Evolutionary conservation across 2,113 vertebrate genomes (phyloP), one percentile per base, ranked within the genome.

Genomic region (Dendrocopos noguchii): DNA sequence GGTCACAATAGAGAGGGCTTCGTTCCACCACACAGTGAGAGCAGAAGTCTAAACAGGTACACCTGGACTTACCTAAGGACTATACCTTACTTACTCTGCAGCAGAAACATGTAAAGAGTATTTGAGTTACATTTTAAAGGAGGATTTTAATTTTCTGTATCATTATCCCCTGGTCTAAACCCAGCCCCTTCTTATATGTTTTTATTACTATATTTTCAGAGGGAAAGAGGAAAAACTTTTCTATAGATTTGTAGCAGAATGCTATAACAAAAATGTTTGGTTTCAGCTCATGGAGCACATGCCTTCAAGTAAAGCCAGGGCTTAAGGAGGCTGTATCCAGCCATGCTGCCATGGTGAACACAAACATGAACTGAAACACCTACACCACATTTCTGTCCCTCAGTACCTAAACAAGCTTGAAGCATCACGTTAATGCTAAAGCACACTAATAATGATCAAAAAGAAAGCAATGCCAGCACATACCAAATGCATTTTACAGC

Each of bases 1-100:
- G n/a, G 10, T 29, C 55, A 10, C 1, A 0, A 27, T 13, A 27
- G 11, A 65, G 14, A 33, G 16, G 15, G 50, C 10, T 6, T 9
- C 2, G 60, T 88, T 64, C 39, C 28, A 47, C 44, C 12, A 6
- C 1, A 2, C 20, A 39, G 29, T 1, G 12, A 78, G 20, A 68
- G 10, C 28, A 60, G 6, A 82, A 77, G 5, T 15, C 31, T 44
- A 67, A 52, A 68, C 7, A 0, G 1, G 28, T 59, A 39, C 24
- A 53, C 24, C 8, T 1, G 1, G 7, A n/a, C 34, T 68, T 73
- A 47, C 50, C 50, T 24, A 24, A 52, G 50, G 22, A 52, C 50
- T 20, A 18, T 20, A 47, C 19, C 34, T 68, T 72, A 56, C 9
- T 33, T 47, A 13, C 68, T 75, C 59, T 33, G 3, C 14, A 12